Conservation (phyloP, 2,888 invertebrate species). For the Pyrrhosoma nymphula region DNA sequence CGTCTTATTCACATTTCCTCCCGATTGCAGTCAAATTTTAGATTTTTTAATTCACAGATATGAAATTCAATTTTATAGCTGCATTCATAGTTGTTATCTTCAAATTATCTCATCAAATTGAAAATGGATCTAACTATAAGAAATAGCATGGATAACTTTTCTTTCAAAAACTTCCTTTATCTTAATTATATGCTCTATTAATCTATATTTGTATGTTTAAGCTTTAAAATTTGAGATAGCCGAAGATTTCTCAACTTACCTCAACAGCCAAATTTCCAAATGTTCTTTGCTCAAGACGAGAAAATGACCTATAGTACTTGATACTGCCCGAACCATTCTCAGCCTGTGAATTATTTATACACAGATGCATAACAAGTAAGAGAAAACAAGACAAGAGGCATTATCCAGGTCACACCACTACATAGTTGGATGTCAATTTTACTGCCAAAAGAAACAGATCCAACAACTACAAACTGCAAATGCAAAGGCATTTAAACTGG, state of each 20-base stretch:
- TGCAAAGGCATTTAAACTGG: background rate
- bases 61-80: too few relatives aligned
- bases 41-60: too few relatives aligned
- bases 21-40: too few relatives aligned
- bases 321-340: conserved; percentile 34
- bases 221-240: background rate
- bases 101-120: too few relatives aligned
- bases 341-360: conserved; percentile 44
- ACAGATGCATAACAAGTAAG: background rate
- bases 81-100: too few relatives aligned
- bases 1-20: too few relatives aligned
- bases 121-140: too few relatives aligned
- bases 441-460: background rate
- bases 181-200: too few relatives aligned
- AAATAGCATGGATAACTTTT: background rate
- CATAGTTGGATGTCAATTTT: background rate
- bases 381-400: background rate
- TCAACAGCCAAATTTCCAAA: conserved; percentile 34
- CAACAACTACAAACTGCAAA: background rate
- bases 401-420: background rate
- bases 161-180: background rate
- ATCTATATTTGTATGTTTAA: too few relatives aligned
- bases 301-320: conserved; percentile 62
- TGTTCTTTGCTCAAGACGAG: conserved; percentile 58
- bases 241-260: conserved; percentile 21